phyloP scores from a whole-genome alignment of 2,797 vertebrate species.

The Synaphobranchus kaupii region DNA sequence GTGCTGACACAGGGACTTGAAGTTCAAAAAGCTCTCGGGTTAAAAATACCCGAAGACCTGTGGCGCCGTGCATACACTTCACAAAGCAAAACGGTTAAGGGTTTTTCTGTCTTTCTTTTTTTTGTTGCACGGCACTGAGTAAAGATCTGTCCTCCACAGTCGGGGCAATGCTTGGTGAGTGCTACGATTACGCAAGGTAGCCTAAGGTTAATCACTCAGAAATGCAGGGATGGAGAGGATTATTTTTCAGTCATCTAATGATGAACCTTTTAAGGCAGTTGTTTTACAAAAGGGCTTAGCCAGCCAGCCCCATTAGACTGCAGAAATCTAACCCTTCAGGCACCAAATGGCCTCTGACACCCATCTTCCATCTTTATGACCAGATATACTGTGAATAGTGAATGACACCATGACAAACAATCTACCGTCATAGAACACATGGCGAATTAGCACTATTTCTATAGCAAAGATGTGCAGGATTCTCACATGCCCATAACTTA shows the following conservation, averaged over 20 bases:
- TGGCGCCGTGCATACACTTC: background rate
- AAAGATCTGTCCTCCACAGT: background rate
- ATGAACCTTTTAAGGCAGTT: background rate
- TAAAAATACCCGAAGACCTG: background rate
- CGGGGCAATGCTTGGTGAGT: background rate
- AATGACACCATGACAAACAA: background rate
- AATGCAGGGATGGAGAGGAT: background rate
- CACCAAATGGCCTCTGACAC: background rate
- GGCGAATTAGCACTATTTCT: background rate
- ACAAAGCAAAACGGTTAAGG: background rate
- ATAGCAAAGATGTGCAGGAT: background rate
- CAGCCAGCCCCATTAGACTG: background rate
- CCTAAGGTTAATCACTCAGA: background rate
- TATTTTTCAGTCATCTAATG: background rate
- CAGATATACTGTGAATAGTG: background rate
- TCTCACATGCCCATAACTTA: background rate
- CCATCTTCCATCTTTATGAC: background rate
- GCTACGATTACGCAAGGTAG: background rate
- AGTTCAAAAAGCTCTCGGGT: background rate
- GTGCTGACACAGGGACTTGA: background rate
- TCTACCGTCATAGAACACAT: background rate
- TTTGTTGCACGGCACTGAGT: background rate
- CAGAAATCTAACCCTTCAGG: background rate
- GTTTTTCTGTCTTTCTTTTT: background rate
- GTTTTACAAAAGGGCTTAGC: background rate